These are phyloP conservation scores for Drosophila suzukii DNA, from an alignment of 1,140 invertebrate genomes.

Conservation along the genomic window DNA sequence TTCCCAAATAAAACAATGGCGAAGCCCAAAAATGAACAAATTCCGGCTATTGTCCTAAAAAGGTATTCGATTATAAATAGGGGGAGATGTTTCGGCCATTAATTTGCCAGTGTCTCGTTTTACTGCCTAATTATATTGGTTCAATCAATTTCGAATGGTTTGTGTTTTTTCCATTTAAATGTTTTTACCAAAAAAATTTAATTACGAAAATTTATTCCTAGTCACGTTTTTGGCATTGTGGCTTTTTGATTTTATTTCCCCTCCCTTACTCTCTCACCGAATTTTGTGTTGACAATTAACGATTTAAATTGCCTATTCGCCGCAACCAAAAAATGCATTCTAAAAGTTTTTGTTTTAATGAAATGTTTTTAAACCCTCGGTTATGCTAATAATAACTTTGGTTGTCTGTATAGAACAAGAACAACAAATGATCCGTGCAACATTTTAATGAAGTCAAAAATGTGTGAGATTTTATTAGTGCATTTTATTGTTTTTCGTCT, in stretches of 20 bases:
- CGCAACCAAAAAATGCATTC: slow-evolving; percentile 16
- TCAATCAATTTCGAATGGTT: neutral
- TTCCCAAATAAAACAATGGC: neutral
- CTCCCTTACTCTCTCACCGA: too few relatives aligned
- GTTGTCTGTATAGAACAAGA: neutral
- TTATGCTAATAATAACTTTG: slow-evolving; percentile 47
- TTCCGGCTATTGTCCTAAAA: neutral
- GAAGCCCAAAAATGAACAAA: slow-evolving; percentile 1
- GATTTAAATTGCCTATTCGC: slow-evolving; percentile 27
- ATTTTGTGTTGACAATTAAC: slow-evolving; percentile 32
- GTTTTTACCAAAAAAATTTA: slow-evolving; percentile 21
- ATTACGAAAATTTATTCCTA: slow-evolving; percentile 38
- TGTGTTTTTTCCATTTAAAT: slow-evolving; percentile 3
- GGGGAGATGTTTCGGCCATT: neutral
- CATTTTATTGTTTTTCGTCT: slow-evolving; percentile 69
- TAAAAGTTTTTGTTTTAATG: slow-evolving; percentile 19
- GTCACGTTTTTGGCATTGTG: slow-evolving; percentile 70
- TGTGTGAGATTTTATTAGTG: slow-evolving; percentile 74
- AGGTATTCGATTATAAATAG: neutral
- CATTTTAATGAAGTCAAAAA: slow-evolving; percentile 75
- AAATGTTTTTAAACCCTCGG: slow-evolving; percentile 12
- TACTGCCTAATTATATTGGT: slow-evolving; percentile 13
- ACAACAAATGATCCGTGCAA: slow-evolving; percentile 27
- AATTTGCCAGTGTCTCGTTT: neutral
- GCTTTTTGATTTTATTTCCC: slow-evolving; percentile 38